Evolutionary conservation across 2,797 vertebrate genomes (phyloP).

Genomic region (Hirundo rustica): DNA sequence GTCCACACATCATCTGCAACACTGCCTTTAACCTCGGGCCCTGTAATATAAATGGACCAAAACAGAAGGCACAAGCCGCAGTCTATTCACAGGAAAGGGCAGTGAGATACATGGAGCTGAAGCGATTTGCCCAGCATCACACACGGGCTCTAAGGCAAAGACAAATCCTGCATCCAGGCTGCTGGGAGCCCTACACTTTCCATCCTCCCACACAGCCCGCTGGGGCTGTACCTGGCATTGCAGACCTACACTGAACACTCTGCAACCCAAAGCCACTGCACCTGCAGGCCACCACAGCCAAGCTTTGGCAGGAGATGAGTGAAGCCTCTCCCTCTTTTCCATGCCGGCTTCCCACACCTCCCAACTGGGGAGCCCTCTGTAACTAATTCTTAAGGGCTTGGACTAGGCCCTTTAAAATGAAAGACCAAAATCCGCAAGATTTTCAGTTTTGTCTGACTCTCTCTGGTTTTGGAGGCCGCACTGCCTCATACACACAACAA

Average conservation of each 20-base stretch:
- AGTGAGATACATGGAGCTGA: not conserved
- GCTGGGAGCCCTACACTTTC: not conserved
- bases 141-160: not conserved
- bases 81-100: not conserved
- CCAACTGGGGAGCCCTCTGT: fast-evolving
- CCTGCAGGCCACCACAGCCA: not conserved
- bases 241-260: not conserved
- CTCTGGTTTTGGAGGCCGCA: not conserved
- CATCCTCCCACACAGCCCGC: not conserved
- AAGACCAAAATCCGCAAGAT: not conserved
- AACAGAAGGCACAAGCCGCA: not conserved
- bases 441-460: not conserved
- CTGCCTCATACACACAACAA: not conserved
- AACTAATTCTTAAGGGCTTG: not conserved
- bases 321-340: not conserved
- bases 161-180: not conserved
- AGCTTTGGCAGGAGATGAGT: not conserved
- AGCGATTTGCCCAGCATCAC: not conserved
- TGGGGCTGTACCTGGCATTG: fast-evolving
- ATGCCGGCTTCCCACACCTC: not conserved
- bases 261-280: not conserved
- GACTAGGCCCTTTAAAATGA: not conserved
- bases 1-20: not conserved
- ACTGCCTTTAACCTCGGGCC: not conserved
- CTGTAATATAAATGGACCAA: not conserved